phyloP scores from a whole-genome alignment of 2,888 invertebrate species.

The Sesia apiformis region DNA sequence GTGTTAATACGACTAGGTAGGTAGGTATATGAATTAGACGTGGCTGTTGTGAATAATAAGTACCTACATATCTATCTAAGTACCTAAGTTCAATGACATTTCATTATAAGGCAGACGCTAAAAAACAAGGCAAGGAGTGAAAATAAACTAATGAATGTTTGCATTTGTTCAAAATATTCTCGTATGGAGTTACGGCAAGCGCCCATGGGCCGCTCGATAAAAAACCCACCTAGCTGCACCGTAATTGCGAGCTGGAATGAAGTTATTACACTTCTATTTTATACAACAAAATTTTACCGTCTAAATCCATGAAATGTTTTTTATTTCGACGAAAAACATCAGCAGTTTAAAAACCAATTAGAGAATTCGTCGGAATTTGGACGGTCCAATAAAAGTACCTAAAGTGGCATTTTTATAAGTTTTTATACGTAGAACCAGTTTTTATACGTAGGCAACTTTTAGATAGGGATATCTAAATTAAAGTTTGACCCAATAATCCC shows the following conservation, averaged over 20 bases:
- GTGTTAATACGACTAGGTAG: too few species aligned
- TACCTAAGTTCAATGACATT: constrained; percentile 6
- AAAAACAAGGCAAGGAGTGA: constrained; percentile 48
- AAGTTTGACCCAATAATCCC: constrained; percentile 30
- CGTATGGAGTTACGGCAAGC: constrained; percentile 26
- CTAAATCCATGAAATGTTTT: neutral
- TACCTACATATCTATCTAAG: too few species aligned
- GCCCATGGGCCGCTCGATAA: constrained; percentile 15
- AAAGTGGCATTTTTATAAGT: too few species aligned
- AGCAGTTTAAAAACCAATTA: too few species aligned
- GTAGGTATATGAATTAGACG: too few species aligned
- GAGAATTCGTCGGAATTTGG: too few species aligned
- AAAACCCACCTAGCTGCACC: constrained; percentile 31
- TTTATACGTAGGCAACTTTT: too few species aligned
- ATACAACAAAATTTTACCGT: constrained; percentile 6
- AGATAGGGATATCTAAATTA: constrained; percentile 22
- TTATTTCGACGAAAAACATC: neutral
- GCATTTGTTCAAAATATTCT: constrained; percentile 41
- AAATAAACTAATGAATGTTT: constrained; percentile 58
- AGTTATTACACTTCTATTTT: constrained; percentile 36
- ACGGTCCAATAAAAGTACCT: too few species aligned
- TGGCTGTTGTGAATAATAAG: too few species aligned
- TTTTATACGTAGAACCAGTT: too few species aligned
- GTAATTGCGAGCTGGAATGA: constrained; percentile 49
- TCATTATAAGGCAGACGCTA: constrained; percentile 48